Evolutionary conservation across 2,888 invertebrate species (phyloP), one percentile per base, ranked within the genome.

Genomic region (Myopa tessellatipennis): DNA sequence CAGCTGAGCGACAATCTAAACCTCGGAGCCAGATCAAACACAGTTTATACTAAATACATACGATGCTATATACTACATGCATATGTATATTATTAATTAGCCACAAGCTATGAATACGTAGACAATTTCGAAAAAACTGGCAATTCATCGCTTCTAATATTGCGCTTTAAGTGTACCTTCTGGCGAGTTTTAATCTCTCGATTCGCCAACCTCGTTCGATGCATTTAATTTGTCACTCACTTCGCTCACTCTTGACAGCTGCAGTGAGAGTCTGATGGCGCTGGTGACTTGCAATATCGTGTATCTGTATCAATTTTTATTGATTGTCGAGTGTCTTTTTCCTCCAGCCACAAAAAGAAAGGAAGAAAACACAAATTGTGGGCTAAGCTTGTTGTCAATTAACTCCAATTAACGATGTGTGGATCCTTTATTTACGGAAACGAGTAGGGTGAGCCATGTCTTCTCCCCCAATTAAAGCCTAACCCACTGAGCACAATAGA

Each of bases 141-240:
- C 67, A 67, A 67, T 67, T 67, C 40, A 67, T 67, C 36, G 67
- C 67, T 40, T 67, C 67, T n/a, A 63, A 16, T 63, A 36, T 16
- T 63, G 14, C 38, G 40, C 40, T n/a, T 40, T 6, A 68, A 68
- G 45, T 68, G n/a, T 3, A 6, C n/a, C 40, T n/a, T 68, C 4
- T 6, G 10, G 10, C 8, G 14, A 50, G 1, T 50, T 50, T 14
- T 50, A 50, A 50, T 50, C 50, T 50, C 50, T 50, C 10, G 14
- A 10, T 14, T 50, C 50, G 50, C 50, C 8, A 14, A 8, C 10
- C 50, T 50, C 14, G 50, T 50, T 50, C 14, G 50, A 26, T 26
- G 26, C 26, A 26, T 26, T 26, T 8, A 45, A 8, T 45, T 45
- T 45, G 45, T 45, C 45, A 45, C 45, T 45, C 45, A 10, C 45